phyloP scores from a whole-genome alignment of 2,797 vertebrate genomes.

The Phalanger gymnotis region DNA sequence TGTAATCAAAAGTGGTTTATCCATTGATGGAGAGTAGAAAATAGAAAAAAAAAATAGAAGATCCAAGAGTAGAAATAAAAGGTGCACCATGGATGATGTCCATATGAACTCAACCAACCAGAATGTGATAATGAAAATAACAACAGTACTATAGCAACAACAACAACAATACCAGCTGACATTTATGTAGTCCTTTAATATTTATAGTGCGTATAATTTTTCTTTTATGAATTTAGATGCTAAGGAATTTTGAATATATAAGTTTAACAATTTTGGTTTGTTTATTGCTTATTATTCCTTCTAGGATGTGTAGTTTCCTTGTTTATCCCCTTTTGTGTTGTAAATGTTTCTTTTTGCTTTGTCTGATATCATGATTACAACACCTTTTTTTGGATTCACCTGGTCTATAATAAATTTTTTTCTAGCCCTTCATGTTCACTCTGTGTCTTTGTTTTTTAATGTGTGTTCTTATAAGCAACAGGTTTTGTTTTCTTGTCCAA shows the following conservation, averaged over 20 bases:
- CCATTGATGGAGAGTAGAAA: background rate
- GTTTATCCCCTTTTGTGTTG: background rate
- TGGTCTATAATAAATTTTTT: background rate
- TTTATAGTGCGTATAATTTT: background rate
- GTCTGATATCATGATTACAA: too few species aligned
- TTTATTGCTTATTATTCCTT: background rate
- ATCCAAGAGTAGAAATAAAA: background rate
- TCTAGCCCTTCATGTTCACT: background rate
- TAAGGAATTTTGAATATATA: background rate
- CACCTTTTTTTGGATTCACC: background rate
- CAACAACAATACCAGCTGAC: background rate
- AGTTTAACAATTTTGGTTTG: background rate
- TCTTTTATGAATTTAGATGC: background rate
- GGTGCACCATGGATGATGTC: background rate
- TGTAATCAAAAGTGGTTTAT: background rate
- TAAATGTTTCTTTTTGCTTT: background rate
- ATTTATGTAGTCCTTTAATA: background rate
- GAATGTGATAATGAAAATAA: background rate
- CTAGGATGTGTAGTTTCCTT: background rate
- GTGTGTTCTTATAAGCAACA: background rate
- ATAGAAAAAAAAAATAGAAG: background rate
- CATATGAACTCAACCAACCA: background rate
- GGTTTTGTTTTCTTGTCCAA: background rate
- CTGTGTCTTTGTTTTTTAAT: background rate
- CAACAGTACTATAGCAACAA: too few species aligned